Conservation (phyloP, 2,797 vertebrate genomes). For the Chrysocyon brachyurus region DNA sequence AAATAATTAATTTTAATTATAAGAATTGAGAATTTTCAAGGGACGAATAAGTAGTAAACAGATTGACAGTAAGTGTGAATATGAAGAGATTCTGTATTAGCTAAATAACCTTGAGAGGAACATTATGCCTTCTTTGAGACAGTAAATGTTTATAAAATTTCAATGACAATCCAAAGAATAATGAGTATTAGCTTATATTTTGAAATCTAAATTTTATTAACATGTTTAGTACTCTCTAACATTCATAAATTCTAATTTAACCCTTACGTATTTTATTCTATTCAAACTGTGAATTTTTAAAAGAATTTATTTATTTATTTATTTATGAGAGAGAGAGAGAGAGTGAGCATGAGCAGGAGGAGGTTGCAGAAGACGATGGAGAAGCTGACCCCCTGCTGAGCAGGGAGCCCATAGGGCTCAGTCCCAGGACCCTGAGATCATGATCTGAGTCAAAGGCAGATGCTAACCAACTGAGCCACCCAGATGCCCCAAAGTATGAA, state of each 20-base stretch:
- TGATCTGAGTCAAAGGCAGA: background rate
- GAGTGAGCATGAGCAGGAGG: background rate
- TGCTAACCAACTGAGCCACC: background rate
- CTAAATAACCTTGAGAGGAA: background rate
- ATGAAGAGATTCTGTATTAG: background rate
- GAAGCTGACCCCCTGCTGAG: background rate
- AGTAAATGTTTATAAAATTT: background rate
- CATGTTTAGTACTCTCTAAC: background rate
- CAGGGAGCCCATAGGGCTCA: background rate
- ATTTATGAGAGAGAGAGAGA: background rate
- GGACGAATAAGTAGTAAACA: background rate
- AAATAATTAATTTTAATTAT: background rate
- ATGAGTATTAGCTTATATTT: background rate
- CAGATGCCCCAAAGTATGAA: background rate
- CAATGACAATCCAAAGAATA: background rate
- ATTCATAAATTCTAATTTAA: background rate
- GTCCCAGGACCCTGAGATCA: background rate
- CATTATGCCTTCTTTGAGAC: background rate
- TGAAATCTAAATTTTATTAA: constrained; percentile 30
- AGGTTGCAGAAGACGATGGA: background rate
- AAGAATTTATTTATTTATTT: background rate
- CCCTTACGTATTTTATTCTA: background rate
- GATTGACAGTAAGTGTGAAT: background rate
- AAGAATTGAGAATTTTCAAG: background rate
- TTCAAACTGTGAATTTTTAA: background rate